Evolutionary conservation across 35 echinoderm and acorn worm species (phyloP), one percentile per base, ranked within the genome.

Genomic region (Diadema setosum): DNA sequence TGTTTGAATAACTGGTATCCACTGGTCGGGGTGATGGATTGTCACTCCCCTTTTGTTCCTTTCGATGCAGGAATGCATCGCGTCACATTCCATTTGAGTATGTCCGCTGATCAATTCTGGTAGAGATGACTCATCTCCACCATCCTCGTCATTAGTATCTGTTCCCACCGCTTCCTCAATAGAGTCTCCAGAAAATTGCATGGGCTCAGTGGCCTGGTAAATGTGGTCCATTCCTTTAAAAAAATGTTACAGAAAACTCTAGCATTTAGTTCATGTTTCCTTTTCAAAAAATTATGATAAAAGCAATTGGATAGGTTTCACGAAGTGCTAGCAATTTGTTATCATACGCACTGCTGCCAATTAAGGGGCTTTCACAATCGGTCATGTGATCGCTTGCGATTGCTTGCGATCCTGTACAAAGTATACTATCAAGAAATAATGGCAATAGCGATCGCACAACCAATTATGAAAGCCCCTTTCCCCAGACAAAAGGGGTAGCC

Each of bases 11-110:
- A 83, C 45, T 21, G 81, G 44, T 34, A 52, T 33, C 81, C 81
- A 83, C 32, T 83, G 81, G 49, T 83, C 81, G 30, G 81, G 81
- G 30, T 83, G 81, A 50, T 49, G 50, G 30, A 58, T 29, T 49
- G 81, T 50, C 21, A 50, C 29, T 58, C 50, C 50, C 81, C 49
- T 83, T 83, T 83, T 83, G 45, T 45, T 52, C n/a, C 50, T 45
- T n/a, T n/a, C n/a, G n/a, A 83, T 83, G 30, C 45, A 83, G 29
- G 43, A 52, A 35, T 83, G 81, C n/a, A n/a, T n/a, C n/a, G n/a
- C n/a, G n/a, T n/a, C n/a, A n/a, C 81, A 45, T 83, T 83, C 81
- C 81, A 83, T 83, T 57, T 83, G 81, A 25, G 81, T 83, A 52
- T 83, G 81, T 45, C 81, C 81, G 49, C 81, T 56, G 5, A 52